Conservation (phyloP, 2,888 invertebrate species). For the Mechanitis messenoides region DNA sequence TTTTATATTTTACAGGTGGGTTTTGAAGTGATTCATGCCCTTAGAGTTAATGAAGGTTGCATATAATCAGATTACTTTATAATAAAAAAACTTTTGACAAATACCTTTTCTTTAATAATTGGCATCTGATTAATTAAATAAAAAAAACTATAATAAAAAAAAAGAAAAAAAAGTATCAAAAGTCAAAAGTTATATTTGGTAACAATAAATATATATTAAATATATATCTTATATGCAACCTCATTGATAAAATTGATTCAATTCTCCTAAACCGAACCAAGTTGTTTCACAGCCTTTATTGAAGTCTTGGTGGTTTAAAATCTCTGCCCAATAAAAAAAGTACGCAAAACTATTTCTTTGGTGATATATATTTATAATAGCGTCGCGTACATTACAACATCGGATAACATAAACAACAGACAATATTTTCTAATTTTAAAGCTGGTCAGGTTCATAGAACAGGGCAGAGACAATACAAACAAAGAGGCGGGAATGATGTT, state of each 20-base stretch:
- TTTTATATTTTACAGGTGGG: conserved; percentile 12
- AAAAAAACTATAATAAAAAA: too few species aligned
- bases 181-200: neutral
- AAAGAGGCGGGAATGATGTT: conserved; percentile 56
- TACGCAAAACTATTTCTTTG: conserved; percentile 26
- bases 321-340: conserved; percentile 42
- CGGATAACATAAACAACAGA: conserved; percentile 5
- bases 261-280: conserved; percentile 55
- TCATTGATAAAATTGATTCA: conserved; percentile 5
- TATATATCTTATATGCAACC: conserved; percentile 12
- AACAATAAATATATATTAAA: too few species aligned
- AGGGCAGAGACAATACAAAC: conserved; percentile 54
- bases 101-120: too few species aligned
- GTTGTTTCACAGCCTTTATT: conserved; percentile 71
- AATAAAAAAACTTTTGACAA: neutral
- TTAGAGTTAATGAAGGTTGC: conserved; percentile 6
- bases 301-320: conserved; percentile 63
- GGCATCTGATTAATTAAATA: too few species aligned
- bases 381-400: conserved; percentile 18
- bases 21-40: conserved; percentile 13
- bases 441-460: conserved; percentile 15
- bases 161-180: neutral
- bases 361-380: conserved; percentile 16
- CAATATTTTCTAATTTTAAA: conserved; percentile 17
- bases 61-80: conserved; percentile 9